Evolutionary conservation across 2,888 invertebrate genomes (phyloP), one percentile per base, ranked within the genome.

Genomic region (Ganaspis brasiliensis): DNA sequence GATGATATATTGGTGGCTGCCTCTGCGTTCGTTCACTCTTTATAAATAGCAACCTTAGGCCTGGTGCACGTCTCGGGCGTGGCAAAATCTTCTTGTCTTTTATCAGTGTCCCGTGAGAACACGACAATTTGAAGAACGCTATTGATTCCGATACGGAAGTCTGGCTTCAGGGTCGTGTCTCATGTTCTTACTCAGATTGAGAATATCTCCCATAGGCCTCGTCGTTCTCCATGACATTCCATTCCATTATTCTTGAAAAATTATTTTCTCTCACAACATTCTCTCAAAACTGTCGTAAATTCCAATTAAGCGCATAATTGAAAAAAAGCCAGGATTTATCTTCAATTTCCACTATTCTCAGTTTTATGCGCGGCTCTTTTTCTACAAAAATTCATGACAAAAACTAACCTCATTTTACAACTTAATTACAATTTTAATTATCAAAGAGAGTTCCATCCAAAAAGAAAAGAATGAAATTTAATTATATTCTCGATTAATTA

Each of bases 21-120:
- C 45, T 8, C 14, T 9, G 26, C 67, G 67, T 67, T 67, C 67
- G n/a, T 67, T 67, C 67, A 67, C 67, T 67, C 45, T 67, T 67
- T 67, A 67, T 67, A 67, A 67, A 67, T 67, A 67, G 67, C 67
- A 63, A 63, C 21, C 24, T 24, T 67, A 67, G n/a, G 24, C 67
- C 24, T 45, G 24, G 45, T 67, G 45, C 45, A 67, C 40, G 45
- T 24, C 67, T 67, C 21, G 67, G 67, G 67, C 40, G 67, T 67
- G 67, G 67, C 67, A 67, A 24, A 40, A 21, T 45, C 24, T 67
- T 24, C 52, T 52, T 52, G 52, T 45, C 67, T 24, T 9, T 24
- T 67, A 45, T 67, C 67, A 67, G n/a, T 67, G 24, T 67, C 67
- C 45, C 67, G 14, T 45, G 45, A n/a, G 45, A 40, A 9, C 67